Evolutionary conservation across 2,888 invertebrate genomes (phyloP), one percentile per base, ranked within the genome.

Genomic region (Glyphotaelius pellucidus): DNA sequence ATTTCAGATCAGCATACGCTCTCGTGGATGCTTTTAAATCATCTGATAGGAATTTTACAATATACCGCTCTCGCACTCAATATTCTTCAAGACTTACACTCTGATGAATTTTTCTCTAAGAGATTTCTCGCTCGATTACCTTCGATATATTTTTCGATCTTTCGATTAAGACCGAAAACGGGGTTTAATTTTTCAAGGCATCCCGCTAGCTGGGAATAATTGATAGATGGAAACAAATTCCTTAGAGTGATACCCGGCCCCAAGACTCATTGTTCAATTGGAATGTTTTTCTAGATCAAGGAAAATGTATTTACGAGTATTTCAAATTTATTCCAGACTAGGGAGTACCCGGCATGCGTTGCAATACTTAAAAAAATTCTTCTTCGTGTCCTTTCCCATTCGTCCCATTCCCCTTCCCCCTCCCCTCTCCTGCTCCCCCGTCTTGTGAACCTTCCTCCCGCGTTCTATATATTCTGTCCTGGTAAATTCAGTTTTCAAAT

Each of bases 31-130:
- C 87, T 52, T 67, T 52, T 67, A 87, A 87, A 87, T 87, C 87
- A 87, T 87, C 67, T 87, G 87, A 67, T 67, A 85, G 90, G 86
- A 85, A 90, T 90, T 86, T 86, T 67, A 85, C 90, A 90, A 90
- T 90, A 79, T 79, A 85, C 86, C 86, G 85, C 42, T 35, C 84
- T 81, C 83, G 38, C 89, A 85, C 90, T 85, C 83, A 91, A 91
- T 91, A 91, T 90, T 85, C 90, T 85, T 80, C 80, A 79, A 87
- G 90, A 89, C 90, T 93, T 93, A 89, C 92, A 92, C 91, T 93
- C 90, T 91, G 92, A 91, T 92, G 92, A 93, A 87, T 92, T 91
- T 92, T 91, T 85, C 92, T 93, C 92, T 79, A 83, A 79, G 47
- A 90, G 91, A 92, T 92, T 90, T 88, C 86, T 80, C 93, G 83